phyloP scores from a whole-genome alignment of 1,140 invertebrate genomes.

The Antheraea pernyi region DNA sequence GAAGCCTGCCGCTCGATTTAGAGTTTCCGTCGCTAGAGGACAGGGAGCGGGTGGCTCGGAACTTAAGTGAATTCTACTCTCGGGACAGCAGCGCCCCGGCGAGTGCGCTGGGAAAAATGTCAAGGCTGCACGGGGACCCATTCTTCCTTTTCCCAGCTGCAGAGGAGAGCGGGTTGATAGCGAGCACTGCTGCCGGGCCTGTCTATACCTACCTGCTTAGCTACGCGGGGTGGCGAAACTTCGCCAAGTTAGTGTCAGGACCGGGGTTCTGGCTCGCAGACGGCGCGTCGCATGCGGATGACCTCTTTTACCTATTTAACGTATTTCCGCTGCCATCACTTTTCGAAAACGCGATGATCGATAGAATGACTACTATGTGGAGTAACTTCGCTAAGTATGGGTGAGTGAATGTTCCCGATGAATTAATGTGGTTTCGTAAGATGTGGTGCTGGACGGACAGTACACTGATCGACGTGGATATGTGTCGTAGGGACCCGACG shows the following conservation, averaged over 20 bases:
- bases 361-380: constrained; percentile 18
- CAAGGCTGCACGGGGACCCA: constrained; percentile 4
- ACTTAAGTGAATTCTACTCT: not conserved
- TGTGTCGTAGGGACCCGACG: not conserved
- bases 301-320: constrained; percentile 13
- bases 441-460: not conserved
- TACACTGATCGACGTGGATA: not conserved
- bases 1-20: not conserved
- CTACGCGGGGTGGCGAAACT: constrained; percentile 18
- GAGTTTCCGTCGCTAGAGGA: not conserved
- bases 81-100: not conserved
- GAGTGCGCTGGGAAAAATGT: constrained; percentile 1
- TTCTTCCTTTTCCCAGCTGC: constrained; percentile 8
- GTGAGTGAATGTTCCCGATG: constrained; percentile 11
- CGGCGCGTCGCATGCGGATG: constrained; percentile 13
- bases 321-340: constrained; percentile 12
- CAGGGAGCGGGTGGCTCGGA: not conserved
- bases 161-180: constrained; percentile 8
- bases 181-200: not conserved
- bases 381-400: constrained; percentile 28
- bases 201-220: constrained; percentile 16
- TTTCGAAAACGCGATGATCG: constrained; percentile 18
- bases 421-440: not conserved
- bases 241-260: constrained; percentile 5
- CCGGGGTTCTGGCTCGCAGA: not conserved